Conservation (phyloP, 2,113 vertebrate species). For the Acrocephalus kingi region DNA sequence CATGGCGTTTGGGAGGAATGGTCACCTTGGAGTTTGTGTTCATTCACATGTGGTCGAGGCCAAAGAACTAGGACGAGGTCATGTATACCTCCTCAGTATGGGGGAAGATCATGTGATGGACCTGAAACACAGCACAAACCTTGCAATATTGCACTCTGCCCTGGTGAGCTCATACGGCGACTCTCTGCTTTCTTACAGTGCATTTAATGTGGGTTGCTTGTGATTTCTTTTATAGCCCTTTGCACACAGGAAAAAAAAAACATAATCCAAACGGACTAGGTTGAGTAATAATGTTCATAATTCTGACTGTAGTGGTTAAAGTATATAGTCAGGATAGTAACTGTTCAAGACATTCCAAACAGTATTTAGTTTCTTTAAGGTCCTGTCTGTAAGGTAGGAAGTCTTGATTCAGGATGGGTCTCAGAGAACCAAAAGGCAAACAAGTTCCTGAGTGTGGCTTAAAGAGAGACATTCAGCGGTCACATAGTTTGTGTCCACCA, state of each 20-base stretch:
- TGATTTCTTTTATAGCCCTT: neutral
- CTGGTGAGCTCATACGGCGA: constrained; percentile 80
- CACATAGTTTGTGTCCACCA: neutral
- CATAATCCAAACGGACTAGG: neutral
- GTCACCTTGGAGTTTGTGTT: constrained; percentile 99
- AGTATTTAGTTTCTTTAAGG: neutral
- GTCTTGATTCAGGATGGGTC: neutral
- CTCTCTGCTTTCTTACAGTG: constrained; percentile 28
- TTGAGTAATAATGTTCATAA: neutral
- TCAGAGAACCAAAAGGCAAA: neutral
- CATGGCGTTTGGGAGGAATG: constrained; percentile 99
- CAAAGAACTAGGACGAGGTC: constrained; percentile 96
- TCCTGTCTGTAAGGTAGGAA: neutral
- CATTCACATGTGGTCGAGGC: constrained; percentile 98
- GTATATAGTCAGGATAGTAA: neutral
- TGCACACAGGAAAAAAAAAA: neutral
- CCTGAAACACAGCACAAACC: constrained; percentile 98
- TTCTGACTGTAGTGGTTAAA: neutral
- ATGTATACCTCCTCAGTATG: constrained; percentile 94
- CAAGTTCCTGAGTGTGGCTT: neutral
- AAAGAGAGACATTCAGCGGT: neutral
- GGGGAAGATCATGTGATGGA: constrained; percentile 95
- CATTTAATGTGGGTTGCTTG: neutral
- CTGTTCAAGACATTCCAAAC: neutral
- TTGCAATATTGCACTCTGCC: constrained; percentile 99